phyloP scores from a whole-genome alignment of 2,797 vertebrate genomes.

The Chaetodon trifasciatus region DNA sequence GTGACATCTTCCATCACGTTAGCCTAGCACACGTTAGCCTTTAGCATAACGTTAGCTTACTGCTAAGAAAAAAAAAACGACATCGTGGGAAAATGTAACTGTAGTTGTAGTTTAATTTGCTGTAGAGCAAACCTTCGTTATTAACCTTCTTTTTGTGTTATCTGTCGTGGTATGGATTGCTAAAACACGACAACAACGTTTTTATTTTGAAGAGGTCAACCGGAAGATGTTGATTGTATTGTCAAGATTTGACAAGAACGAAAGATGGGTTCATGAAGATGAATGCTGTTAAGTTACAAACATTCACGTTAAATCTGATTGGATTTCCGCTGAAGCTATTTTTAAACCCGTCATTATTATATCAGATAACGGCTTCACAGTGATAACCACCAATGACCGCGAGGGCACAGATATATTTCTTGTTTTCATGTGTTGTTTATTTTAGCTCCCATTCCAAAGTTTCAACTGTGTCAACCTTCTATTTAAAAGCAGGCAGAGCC shows the following conservation, averaged over 20 bases:
- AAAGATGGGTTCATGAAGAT: not conserved
- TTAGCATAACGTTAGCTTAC: slow-evolving; percentile 45
- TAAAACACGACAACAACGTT: not conserved
- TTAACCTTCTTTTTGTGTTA: rapidly evolving
- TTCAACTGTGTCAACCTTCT: slow-evolving; percentile 61
- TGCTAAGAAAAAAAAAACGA: not conserved
- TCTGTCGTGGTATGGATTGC: not conserved
- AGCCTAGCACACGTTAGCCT: slow-evolving; percentile 37
- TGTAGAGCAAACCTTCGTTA: rapidly evolving
- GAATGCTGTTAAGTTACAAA: not conserved
- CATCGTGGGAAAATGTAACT: too few relatives aligned
- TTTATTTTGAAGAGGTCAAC: slow-evolving; percentile 61
- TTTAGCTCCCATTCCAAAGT: slow-evolving; percentile 51
- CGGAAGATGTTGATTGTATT: slow-evolving; percentile 46
- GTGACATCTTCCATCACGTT: slow-evolving; percentile 31
- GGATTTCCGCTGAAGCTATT: rapidly evolving
- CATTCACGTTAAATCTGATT: not conserved
- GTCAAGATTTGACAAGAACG: not conserved
- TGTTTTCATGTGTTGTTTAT: slow-evolving; percentile 54
- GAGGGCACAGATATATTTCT: not conserved
- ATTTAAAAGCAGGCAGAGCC: slow-evolving; percentile 63
- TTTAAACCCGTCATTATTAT: not conserved
- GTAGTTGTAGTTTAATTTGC: not conserved
- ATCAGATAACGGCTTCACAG: not conserved
- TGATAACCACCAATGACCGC: not conserved